A percentile compares a stretch with the other conserved stretches of the same genome.
These are phyloP conservation scores for Bothrops jararaca DNA, from an alignment of 2,113 vertebrate genomes.

Conservation along the genomic window DNA sequence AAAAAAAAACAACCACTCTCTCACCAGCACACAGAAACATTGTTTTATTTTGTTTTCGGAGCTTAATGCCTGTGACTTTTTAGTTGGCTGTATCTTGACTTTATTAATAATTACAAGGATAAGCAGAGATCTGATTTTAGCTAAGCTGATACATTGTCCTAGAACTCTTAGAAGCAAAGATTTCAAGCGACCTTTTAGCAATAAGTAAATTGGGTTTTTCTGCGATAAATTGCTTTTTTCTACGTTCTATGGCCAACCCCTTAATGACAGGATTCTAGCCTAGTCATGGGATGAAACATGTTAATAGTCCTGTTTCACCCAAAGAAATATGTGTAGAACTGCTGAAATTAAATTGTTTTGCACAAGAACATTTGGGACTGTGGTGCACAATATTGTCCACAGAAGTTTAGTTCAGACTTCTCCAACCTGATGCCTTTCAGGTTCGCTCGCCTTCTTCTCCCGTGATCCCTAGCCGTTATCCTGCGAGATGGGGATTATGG, in stretches of 20 bases:
- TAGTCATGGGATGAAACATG: not conserved
- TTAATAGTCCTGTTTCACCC: not conserved
- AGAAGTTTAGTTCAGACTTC: conserved; percentile 52
- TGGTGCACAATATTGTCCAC: conserved; percentile 50
- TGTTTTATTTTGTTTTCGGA: not conserved
- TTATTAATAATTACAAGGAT: not conserved
- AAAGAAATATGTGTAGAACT: not conserved
- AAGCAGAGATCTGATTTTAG: not conserved
- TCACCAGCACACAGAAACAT: conserved; percentile 5
- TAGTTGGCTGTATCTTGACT: conserved; percentile 15
- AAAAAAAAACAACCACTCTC: not conserved
- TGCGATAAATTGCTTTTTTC: conserved; percentile 37
- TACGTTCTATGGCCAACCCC: conserved; percentile 42
- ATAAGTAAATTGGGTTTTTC: conserved; percentile 30
- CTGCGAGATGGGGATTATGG: not conserved
- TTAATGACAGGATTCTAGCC: conserved; percentile 45
- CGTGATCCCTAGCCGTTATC: not conserved
- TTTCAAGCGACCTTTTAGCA: conserved; percentile 18
- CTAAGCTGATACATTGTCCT: not conserved
- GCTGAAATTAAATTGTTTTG: not conserved
- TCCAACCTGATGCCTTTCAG: not conserved
- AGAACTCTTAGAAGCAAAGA: conserved; percentile 32
- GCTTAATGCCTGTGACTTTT: not conserved
- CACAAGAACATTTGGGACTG: not conserved
- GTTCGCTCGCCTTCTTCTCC: not conserved